Percentiles rank a stretch among this genome's conserved stretches.
Conservation (phyloP, 2,113 vertebrate genomes). For the Melanerpes formicivorus region DNA sequence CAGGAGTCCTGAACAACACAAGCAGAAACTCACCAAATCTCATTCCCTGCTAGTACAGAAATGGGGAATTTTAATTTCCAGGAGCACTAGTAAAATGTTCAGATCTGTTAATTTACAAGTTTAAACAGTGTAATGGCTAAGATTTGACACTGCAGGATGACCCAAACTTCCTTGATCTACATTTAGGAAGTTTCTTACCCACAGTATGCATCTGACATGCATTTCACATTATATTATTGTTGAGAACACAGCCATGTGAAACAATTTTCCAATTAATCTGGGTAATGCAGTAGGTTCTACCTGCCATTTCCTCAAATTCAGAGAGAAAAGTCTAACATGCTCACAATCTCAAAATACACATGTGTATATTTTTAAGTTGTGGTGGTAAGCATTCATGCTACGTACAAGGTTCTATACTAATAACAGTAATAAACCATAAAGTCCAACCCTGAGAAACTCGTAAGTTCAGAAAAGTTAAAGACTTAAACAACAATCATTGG, state of each 20-base stretch:
- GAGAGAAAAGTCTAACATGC: not conserved
- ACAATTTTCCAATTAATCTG: not conserved
- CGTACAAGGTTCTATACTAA: not conserved
- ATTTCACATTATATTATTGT: not conserved
- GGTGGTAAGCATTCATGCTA: not conserved
- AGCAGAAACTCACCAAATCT: not conserved
- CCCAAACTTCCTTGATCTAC: not conserved
- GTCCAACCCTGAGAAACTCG: not conserved
- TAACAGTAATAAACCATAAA: not conserved
- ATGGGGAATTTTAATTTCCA: not conserved
- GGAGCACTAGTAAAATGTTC: not conserved
- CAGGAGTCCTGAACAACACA: not conserved
- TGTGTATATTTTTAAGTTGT: not conserved
- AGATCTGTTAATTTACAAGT: not conserved
- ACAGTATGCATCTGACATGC: not conserved
- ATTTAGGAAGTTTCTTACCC: not conserved
- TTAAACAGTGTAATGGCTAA: not conserved
- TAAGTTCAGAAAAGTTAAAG: not conserved
- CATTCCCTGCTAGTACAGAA: not conserved
- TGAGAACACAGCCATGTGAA: not conserved
- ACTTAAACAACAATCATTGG: not conserved
- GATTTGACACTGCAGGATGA: not conserved
- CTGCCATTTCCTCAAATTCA: not conserved
- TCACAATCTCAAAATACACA: not conserved
- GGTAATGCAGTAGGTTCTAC: not conserved